Conservation (phyloP, 2,113 vertebrate genomes). For the Petrocephalus microphthalmus region DNA sequence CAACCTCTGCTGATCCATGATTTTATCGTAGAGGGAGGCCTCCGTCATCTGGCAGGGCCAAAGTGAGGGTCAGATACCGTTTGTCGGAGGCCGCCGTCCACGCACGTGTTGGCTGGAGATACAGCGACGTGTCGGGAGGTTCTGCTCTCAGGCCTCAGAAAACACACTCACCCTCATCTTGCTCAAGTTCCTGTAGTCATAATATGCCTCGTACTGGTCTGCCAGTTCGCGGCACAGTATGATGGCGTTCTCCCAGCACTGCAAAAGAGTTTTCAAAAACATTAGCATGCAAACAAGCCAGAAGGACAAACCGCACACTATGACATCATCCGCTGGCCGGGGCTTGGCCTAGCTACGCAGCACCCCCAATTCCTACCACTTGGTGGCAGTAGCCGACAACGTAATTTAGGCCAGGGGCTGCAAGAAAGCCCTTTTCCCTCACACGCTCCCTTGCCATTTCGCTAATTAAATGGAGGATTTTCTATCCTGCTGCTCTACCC, state of each 20-base stretch:
- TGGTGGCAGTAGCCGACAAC: constrained; percentile 46
- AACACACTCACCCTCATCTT: constrained; percentile 86
- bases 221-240: constrained; percentile 94
- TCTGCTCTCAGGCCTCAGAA: neutral
- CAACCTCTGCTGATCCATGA: constrained; percentile 96
- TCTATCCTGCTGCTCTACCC: constrained; percentile 40
- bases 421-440: neutral
- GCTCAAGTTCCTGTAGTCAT: constrained; percentile 97
- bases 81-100: neutral
- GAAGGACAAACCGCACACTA: neutral
- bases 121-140: neutral
- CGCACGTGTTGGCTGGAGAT: neutral
- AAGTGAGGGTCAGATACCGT: neutral
- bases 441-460: constrained; percentile 29
- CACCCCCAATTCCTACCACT: constrained; percentile 37
- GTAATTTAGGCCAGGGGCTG: constrained; percentile 3
- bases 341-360: neutral
- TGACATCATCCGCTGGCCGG: neutral
- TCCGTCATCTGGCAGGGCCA: constrained; percentile 76
- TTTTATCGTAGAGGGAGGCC: constrained; percentile 95
- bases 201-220: constrained; percentile 92
- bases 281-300: neutral
- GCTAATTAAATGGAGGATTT: constrained; percentile 55
- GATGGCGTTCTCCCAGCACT: constrained; percentile 99
- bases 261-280: constrained; percentile 33